A percentile compares a stretch with the other conserved stretches of the same genome.
Evolutionary conservation across 2,888 invertebrate genomes (phyloP).

Genomic region (Furcula furcula): DNA sequence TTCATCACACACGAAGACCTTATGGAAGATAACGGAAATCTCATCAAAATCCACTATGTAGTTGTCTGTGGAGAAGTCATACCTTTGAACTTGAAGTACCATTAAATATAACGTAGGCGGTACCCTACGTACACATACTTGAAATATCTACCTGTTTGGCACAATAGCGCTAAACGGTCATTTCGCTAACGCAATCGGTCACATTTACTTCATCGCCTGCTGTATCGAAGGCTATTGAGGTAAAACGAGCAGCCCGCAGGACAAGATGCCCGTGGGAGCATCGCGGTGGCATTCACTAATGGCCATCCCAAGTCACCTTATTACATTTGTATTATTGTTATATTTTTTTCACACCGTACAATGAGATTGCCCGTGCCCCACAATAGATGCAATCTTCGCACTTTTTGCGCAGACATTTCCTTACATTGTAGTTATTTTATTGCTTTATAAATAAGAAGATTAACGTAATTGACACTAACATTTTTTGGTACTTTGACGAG

Average conservation of each 20-base stretch:
- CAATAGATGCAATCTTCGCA: slow-evolving; percentile 37
- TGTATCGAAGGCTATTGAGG: slow-evolving; percentile 32
- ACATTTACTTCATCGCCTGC: slow-evolving; percentile 15
- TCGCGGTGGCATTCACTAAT: slow-evolving; percentile 68
- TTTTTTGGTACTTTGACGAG: no score
- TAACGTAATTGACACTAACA: no score
- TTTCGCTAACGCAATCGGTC: slow-evolving; percentile 21
- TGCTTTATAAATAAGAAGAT: no score
- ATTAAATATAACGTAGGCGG: no score
- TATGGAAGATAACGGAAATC: no score
- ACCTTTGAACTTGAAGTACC: no score
- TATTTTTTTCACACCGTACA: slow-evolving; percentile 56
- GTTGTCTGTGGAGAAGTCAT: no score
- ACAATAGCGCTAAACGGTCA: slow-evolving; percentile 13
- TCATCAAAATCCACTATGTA: no score
- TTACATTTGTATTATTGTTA: slow-evolving; percentile 72
- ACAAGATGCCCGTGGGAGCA: slow-evolving; percentile 68
- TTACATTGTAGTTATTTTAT: no score
- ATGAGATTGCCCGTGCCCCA: slow-evolving; percentile 33
- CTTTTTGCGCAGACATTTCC: slow-evolving; percentile 45
- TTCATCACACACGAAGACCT: no score
- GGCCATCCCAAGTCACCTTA: slow-evolving; percentile 64
- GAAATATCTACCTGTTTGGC: neutral
- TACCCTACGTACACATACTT: neutral
- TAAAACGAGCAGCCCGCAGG: slow-evolving; percentile 48